A percentile compares a stretch with the other conserved stretches of the same genome.
Conservation (phyloP, 2,797 vertebrate genomes). For the Trematomus bernacchii region DNA sequence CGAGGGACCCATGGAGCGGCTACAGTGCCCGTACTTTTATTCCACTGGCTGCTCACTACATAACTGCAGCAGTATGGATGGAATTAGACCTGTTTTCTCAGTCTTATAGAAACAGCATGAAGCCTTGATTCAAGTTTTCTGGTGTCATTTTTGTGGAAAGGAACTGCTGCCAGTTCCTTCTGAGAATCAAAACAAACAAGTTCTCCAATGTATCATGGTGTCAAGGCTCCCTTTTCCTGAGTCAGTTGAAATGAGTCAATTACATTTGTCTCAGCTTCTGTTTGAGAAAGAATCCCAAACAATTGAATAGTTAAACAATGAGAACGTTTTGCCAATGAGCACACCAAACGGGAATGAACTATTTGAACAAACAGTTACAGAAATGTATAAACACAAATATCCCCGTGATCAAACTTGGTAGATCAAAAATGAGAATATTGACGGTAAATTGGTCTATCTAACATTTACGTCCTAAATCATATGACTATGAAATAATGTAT, state of each 20-base stretch:
- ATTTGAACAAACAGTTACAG: too few species aligned
- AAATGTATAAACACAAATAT: too few species aligned
- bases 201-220: constrained; percentile 6
- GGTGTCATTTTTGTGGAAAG: neutral
- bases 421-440: neutral
- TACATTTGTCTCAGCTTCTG: constrained; percentile 3
- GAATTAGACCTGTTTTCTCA: constrained; percentile 43
- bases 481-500: neutral
- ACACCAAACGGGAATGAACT: too few species aligned
- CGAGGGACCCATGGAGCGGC: constrained; percentile 33
- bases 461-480: neutral
- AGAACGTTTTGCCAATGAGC: neutral
- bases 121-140: constrained; percentile 11
- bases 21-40: constrained; percentile 30
- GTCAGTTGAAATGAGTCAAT: constrained; percentile 11
- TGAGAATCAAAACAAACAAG: constrained; percentile 8
- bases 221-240: neutral
- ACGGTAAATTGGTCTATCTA: neutral
- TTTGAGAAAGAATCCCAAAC: neutral
- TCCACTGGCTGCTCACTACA: constrained; percentile 34
- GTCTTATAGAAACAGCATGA: constrained; percentile 27
- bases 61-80: constrained; percentile 48
- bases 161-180: neutral
- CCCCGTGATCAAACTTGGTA: too few species aligned
- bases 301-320: too few species aligned